phyloP scores from a whole-genome alignment of 2,888 invertebrate genomes.

The Cryptophagus acutangulus region DNA sequence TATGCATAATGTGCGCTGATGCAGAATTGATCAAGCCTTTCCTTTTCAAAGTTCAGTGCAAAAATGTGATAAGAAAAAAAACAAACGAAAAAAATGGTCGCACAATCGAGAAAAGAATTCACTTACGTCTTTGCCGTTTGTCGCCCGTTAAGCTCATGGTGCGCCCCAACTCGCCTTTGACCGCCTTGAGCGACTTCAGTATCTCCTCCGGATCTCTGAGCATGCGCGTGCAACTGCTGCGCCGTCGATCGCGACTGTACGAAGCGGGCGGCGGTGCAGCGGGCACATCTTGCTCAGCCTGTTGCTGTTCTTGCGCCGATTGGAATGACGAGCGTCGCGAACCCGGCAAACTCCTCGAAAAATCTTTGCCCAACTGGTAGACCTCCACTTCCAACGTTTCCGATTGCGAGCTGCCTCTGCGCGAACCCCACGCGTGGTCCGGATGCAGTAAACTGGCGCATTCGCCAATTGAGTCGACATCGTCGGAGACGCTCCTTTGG shows the following conservation, averaged over 20 bases:
- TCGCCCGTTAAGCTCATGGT: slow-evolving; percentile 73
- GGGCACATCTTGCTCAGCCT: slow-evolving; percentile 43
- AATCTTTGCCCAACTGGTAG: slow-evolving; percentile 80
- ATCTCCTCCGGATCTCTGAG: slow-evolving; percentile 79
- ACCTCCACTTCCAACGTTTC: slow-evolving; percentile 75
- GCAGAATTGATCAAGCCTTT: too few species aligned
- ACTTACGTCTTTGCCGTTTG: slow-evolving; percentile 56
- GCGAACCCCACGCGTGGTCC: slow-evolving; percentile 76
- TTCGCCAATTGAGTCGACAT: slow-evolving; percentile 69
- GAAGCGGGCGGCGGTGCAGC: slow-evolving; percentile 53
- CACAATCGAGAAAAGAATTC: neutral
- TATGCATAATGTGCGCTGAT: too few species aligned
- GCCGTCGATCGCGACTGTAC: slow-evolving; percentile 65
- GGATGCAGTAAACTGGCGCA: slow-evolving; percentile 76
- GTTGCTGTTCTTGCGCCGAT: slow-evolving; percentile 53
- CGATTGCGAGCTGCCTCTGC: slow-evolving; percentile 85
- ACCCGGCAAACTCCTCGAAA: slow-evolving; percentile 79
- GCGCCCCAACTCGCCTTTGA: slow-evolving; percentile 75
- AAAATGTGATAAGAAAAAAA: neutral
- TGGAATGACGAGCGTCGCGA: slow-evolving; percentile 82
- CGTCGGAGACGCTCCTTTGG: slow-evolving; percentile 69
- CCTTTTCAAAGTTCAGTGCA: too few species aligned
- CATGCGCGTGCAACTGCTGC: slow-evolving; percentile 72
- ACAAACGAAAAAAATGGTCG: slow-evolving; percentile 2
- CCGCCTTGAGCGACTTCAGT: slow-evolving; percentile 72